phyloP scores from a whole-genome alignment of 2,113 vertebrate genomes.

The Rhinolophus sinicus region DNA sequence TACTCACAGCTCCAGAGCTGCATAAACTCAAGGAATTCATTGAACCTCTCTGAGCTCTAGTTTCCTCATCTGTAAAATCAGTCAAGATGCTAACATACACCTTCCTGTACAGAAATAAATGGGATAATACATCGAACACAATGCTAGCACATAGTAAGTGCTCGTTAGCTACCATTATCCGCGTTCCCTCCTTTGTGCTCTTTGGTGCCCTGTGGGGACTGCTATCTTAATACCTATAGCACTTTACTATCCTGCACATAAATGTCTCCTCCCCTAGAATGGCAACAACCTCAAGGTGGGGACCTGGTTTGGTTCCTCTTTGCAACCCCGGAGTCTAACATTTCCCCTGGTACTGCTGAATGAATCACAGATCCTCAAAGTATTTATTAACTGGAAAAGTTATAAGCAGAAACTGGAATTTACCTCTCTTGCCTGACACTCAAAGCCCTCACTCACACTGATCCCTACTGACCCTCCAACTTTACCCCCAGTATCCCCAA shows the following conservation, averaged over 20 bases:
- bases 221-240: background rate
- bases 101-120: background rate
- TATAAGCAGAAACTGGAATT: conserved; percentile 26
- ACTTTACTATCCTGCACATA: background rate
- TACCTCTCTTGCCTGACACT: background rate
- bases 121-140: background rate
- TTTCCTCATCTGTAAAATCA: conserved; percentile 42
- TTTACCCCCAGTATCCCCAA: background rate
- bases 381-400: conserved; percentile 7
- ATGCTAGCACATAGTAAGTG: background rate
- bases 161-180: background rate
- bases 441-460: background rate
- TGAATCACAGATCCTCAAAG: background rate
- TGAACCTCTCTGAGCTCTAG: conserved; percentile 8
- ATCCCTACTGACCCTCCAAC: background rate
- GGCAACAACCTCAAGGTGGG: background rate
- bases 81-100: background rate
- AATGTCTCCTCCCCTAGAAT: background rate
- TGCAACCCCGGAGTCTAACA: background rate
- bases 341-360: conserved; percentile 3
- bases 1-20: background rate
- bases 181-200: background rate
- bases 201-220: background rate
- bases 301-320: background rate
- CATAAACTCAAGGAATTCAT: background rate